These are phyloP conservation scores for Amblyraja radiata DNA, from an alignment of 2,797 vertebrate species.

Conservation along the genomic window DNA sequence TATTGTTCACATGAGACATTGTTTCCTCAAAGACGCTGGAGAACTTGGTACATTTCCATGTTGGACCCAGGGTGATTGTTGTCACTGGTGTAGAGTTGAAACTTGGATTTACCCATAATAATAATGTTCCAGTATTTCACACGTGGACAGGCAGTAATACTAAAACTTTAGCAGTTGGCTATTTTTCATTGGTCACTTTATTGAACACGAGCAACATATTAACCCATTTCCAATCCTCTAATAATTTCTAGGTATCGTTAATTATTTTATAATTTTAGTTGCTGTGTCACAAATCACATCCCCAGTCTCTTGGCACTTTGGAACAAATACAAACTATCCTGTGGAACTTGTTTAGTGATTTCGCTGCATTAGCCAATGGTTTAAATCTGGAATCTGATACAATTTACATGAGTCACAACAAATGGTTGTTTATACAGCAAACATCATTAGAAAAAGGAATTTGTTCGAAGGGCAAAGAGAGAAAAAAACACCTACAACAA, in stretches of 20 bases:
- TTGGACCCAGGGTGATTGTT: not conserved
- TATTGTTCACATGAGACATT: not conserved
- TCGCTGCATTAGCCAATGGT: too few relatives aligned
- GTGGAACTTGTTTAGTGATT: not conserved
- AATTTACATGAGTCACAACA: too few relatives aligned
- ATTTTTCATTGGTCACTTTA: not conserved
- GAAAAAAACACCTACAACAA: too few relatives aligned
- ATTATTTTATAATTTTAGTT: not conserved
- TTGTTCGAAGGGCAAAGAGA: too few relatives aligned
- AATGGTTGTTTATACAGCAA: too few relatives aligned
- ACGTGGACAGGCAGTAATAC: not conserved
- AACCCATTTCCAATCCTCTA: not conserved
- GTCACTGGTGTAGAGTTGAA: too few relatives aligned
- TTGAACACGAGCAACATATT: not conserved
- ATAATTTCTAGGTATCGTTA: not conserved
- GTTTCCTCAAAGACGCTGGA: not conserved
- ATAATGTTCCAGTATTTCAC: too few relatives aligned
- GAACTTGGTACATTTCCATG: not conserved
- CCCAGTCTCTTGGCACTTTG: not conserved
- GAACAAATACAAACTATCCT: not conserved
- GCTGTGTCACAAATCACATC: too few relatives aligned
- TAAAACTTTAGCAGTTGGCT: not conserved
- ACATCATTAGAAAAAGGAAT: too few relatives aligned
- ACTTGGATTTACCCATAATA: too few relatives aligned
- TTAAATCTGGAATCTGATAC: too few relatives aligned